Evolutionary conservation across 2,888 invertebrate genomes (phyloP), one percentile per base, ranked within the genome.

Genomic region (Volucella zonaria): DNA sequence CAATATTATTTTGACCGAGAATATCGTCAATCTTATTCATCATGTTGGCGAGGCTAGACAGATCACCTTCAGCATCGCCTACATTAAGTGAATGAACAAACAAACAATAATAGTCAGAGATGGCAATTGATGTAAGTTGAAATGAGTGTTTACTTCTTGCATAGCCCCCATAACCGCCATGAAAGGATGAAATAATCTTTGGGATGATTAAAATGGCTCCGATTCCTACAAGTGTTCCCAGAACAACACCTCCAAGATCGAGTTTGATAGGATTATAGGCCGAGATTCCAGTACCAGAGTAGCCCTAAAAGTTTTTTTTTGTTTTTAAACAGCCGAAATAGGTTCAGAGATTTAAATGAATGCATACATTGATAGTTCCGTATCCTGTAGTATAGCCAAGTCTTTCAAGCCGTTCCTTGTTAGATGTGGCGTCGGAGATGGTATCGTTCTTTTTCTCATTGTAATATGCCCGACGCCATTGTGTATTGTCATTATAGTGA

Each of bases 201-300:
- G 97, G 97, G 61, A 96, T 93, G 2, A 97, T 94, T 15, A 97
- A 92, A 77, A 97, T 94, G 1, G 96, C 96, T 12, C 96, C 96
- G 64, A 97, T 94, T 0, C 97, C 97, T 58, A 97, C 93, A 1
- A 96, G 93, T 2, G 96, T 96, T 0, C 97, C 97, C 31, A 97
- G 92, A 8, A 96, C 94, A 9, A 97, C 94, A 0, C 96, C 97
- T 8, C 96, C 97, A 0, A 97, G 92, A 89, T 97, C 97, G 67
- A 97, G 94, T 92, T 96, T 96, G 80, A 96, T 93, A 0, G 96
- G 96, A 1, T 94, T 94, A 87, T 96, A 95, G 12, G 94, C 91
- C 0, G 95, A 95, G 11, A 93, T 91, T 4, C 92, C 92, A 14
- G 91, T 91, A 12, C 91, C 91, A 31, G 92, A 91, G 87, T 92